Conservation (phyloP, 2,888 invertebrate species). For the Synanthedon formicaeformis region DNA sequence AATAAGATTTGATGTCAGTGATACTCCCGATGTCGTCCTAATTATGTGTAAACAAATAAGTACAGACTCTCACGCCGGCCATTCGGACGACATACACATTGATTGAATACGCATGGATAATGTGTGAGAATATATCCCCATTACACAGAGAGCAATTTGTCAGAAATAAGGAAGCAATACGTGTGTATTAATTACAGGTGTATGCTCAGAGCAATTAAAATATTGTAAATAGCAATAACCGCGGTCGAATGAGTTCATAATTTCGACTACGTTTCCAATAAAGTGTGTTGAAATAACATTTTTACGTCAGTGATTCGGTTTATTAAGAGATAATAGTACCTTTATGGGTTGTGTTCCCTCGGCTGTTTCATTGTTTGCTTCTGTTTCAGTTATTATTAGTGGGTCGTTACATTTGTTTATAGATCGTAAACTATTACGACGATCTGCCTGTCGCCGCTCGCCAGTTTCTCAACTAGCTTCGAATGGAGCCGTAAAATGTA, state of each 20-base stretch:
- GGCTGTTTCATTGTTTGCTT: conserved; percentile 62
- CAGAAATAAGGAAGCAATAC: no score
- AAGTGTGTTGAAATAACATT: conserved; percentile 53
- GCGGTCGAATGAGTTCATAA: conserved; percentile 41
- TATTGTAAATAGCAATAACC: conserved; percentile 18
- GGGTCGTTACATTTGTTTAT: conserved; percentile 64
- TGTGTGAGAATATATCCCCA: no score
- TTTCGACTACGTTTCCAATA: conserved; percentile 37
- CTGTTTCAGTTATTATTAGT: conserved; percentile 68
- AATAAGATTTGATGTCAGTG: no score
- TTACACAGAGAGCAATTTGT: no score
- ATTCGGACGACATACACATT: no score
- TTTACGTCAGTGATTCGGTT: conserved; percentile 54
- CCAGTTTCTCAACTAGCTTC: conserved; percentile 57
- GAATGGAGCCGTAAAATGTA: conserved; percentile 51
- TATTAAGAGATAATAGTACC: conserved; percentile 69
- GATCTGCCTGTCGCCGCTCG: conserved; percentile 56
- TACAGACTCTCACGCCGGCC: no score
- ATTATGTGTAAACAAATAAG: no score
- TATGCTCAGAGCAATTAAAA: conserved; percentile 4
- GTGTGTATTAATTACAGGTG: no score
- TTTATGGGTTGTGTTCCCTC: conserved; percentile 53
- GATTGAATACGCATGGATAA: no score
- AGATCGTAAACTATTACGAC: conserved; percentile 60
- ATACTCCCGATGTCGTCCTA: no score